phyloP scores from a whole-genome alignment of 2,888 invertebrate genomes.

The Ormyrus pomaceus region DNA sequence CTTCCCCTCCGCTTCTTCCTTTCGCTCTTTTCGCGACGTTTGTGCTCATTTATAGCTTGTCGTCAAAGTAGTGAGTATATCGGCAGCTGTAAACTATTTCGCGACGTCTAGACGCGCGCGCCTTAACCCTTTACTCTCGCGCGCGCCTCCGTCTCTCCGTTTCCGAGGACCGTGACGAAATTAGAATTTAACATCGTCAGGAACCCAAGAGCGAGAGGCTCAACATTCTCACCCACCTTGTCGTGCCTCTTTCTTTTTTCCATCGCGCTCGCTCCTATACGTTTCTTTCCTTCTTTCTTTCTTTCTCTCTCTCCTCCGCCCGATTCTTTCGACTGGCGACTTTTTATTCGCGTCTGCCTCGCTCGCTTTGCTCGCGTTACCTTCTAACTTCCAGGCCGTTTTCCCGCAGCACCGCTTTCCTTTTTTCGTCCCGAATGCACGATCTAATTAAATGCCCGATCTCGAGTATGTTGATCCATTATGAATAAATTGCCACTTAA shows the following conservation, averaged over 20 bases:
- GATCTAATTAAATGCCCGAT: too few relatives aligned
- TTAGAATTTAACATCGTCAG: slow-evolving; percentile 57
- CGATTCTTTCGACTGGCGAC: background rate
- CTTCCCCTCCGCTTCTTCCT: background rate
- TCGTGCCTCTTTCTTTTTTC: slow-evolving; percentile 35
- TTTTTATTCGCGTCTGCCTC: too few relatives aligned
- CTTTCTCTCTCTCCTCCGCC: background rate
- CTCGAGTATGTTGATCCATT: too few relatives aligned
- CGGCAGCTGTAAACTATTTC: slow-evolving; percentile 59
- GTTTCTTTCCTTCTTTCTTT: too few relatives aligned
- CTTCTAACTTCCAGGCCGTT: too few relatives aligned
- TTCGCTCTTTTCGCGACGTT: slow-evolving; percentile 17
- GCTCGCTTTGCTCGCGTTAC: too few relatives aligned
- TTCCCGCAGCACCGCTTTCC: too few relatives aligned
- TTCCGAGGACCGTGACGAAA: slow-evolving; percentile 58
- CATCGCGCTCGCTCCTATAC: background rate
- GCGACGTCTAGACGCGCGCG: slow-evolving; percentile 56
- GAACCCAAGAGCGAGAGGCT: slow-evolving; percentile 10
- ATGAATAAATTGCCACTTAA: too few relatives aligned
- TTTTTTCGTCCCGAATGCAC: too few relatives aligned
- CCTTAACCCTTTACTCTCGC: background rate
- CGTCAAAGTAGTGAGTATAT: slow-evolving; percentile 57
- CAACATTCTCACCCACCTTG: slow-evolving; percentile 49
- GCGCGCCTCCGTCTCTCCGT: slow-evolving; percentile 9
- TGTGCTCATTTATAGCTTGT: slow-evolving; percentile 57